Base-by-base conservation (phyloP, 1,140 invertebrate species). In the Drosophila pseudoananassae region DNA sequence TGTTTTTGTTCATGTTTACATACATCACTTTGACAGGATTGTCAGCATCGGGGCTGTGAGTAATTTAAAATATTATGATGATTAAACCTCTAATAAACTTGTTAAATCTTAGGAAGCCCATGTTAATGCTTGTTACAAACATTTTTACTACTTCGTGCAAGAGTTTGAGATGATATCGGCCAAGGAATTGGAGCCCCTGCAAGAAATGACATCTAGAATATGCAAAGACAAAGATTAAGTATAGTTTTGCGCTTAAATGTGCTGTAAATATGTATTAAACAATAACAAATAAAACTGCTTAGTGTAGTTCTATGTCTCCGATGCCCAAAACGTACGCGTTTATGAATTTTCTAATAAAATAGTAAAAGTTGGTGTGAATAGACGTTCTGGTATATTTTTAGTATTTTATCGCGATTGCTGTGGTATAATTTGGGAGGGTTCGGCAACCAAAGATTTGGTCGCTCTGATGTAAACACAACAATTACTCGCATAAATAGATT, bases 51-150 rank as follows among this genome's bases (percentile, higher is more conserved):
- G 65, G 0, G 65, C 65, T 17, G 65, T 69, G 23, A 20, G 65
- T 69, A 56, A 3, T 0, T 1, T 2, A 10, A 54, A 36, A 0
- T 25, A 0, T 33, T 5, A 3, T 14, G 25, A 7, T 15, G 8
- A 17, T n/a, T 2, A 8, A 14, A 9, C 1, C 4, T 15, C 4
- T 63, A 45, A 1, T 17, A 8, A 12, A 8, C 20, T 31, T 3
- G 7, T 45, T 23, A 40, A 1, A 36, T 93, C 94, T 47, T 84
- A 98, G 97, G 98, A 99, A 92, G 97, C 98, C 25, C 98, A 99
- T 91, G 97, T 98, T 0, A 99, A 99, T 92, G 98, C 97, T 2
- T 98, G 98, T 89, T 99, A 98, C 92, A 99, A 99, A 92, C 98
- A 99, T 92, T 99, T 98, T 92, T 99, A 98, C 90, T 99, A 98